These are phyloP conservation scores for Tridacna gigas DNA, from an alignment of 2,888 invertebrate species.

Conservation along the genomic window DNA sequence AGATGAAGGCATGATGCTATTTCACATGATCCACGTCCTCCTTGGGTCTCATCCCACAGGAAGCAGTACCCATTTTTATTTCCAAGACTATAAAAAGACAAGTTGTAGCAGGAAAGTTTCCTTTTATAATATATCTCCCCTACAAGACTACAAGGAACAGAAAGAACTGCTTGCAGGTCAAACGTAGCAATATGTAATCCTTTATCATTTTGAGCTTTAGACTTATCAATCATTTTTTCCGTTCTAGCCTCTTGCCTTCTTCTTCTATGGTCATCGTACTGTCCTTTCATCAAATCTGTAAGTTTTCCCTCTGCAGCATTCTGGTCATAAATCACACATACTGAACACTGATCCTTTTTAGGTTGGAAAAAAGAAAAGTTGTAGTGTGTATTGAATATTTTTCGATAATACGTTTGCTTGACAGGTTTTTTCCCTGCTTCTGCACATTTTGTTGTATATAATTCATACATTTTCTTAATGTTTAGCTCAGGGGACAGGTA, in stretches of 20 bases:
- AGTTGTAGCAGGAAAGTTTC: slow-evolving; percentile 32
- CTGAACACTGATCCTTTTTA: slow-evolving; percentile 47
- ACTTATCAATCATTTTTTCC: background rate
- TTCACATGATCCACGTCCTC: slow-evolving; percentile 40
- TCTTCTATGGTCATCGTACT: background rate
- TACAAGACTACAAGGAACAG: background rate
- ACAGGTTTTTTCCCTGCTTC: background rate
- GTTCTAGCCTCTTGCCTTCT: background rate
- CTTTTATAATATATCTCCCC: background rate
- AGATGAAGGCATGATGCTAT: slow-evolving; percentile 45
- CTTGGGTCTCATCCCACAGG: slow-evolving; percentile 33
- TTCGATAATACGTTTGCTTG: slow-evolving; percentile 18
- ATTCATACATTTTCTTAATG: background rate
- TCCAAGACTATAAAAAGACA: slow-evolving; percentile 40
- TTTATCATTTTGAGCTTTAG: background rate
- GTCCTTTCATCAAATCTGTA: background rate
- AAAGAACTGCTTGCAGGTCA: background rate
- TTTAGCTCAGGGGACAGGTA: background rate
- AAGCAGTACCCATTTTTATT: slow-evolving; percentile 12
- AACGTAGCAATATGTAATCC: background rate
- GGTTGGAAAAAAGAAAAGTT: slow-evolving; percentile 37
- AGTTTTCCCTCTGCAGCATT: background rate
- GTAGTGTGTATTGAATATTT: slow-evolving; percentile 45
- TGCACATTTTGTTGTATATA: background rate
- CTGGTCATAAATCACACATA: background rate